Evolutionary conservation across 1,140 invertebrate genomes (phyloP).

Genomic region (Drosophila quadrilineata): DNA sequence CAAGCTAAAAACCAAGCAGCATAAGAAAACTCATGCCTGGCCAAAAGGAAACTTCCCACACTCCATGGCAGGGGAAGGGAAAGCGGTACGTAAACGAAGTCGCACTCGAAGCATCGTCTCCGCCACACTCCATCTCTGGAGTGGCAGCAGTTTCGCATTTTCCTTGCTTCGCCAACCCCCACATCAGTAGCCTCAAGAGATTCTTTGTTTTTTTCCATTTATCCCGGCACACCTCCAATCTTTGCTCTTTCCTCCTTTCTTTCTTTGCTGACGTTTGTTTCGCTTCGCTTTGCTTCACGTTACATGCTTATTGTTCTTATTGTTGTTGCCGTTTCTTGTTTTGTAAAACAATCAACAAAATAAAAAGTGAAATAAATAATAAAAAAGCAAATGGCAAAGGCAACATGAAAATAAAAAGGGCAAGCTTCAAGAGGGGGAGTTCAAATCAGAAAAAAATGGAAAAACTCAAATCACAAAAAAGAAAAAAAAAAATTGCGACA

Average conservation of each 20-base stretch:
- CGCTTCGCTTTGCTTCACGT: conserved; percentile 29
- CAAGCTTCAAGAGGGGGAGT: conserved; percentile 23
- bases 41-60: conserved; percentile 41
- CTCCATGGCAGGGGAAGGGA: conserved; percentile 2
- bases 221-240: not conserved
- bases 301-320: conserved; percentile 1
- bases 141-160: no score
- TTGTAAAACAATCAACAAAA: conserved; percentile 72
- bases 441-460: not conserved
- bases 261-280: conserved; percentile 27
- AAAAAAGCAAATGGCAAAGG: conserved; percentile 27
- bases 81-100: conserved; percentile 12
- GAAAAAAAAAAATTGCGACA: conserved; percentile 19
- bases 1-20: conserved; percentile 67
- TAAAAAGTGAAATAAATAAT: conserved; percentile 62
- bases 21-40: conserved; percentile 73
- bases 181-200: conserved; percentile 78
- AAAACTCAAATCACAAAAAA: conserved; percentile 1
- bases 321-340: conserved; percentile 41
- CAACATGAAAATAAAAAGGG: conserved; percentile 6
- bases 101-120: no score
- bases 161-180: no score
- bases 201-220: conserved; percentile 64
- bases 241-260: not conserved
- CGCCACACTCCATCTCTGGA: no score